These are phyloP conservation scores for Ips typographus DNA, from an alignment of 1,140 invertebrate species.

Conservation along the genomic window DNA sequence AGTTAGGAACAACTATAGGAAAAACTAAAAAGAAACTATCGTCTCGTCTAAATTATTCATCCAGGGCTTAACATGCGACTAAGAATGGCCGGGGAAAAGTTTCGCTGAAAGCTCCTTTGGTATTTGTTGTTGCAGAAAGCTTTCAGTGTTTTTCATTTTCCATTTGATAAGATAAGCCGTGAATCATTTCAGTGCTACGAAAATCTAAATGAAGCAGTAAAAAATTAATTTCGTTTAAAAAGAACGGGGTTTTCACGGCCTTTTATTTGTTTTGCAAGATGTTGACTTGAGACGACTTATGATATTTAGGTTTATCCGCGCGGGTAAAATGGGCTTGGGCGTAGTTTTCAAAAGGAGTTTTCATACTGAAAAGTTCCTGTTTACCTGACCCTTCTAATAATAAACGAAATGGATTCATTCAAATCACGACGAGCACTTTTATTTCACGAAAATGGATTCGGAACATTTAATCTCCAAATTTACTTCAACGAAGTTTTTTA, in stretches of 20 bases:
- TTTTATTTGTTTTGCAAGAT: background rate
- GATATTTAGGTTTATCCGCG: background rate
- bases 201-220: background rate
- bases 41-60: slow-evolving; percentile 14
- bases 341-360: background rate
- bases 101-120: slow-evolving; percentile 5
- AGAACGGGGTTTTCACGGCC: background rate
- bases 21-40: slow-evolving; percentile 10
- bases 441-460: slow-evolving; percentile 10
- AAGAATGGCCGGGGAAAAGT: slow-evolving; percentile 8
- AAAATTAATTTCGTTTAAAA: slow-evolving; percentile 5
- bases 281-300: no score
- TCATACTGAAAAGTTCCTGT: slow-evolving; percentile 1
- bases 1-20: slow-evolving; percentile 7
- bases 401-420: slow-evolving; percentile 14
- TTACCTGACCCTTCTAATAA: background rate
- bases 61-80: slow-evolving; percentile 17
- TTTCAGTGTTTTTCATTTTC: slow-evolving; percentile 10
- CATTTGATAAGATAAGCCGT: slow-evolving; percentile 2
- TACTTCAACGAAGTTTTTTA: background rate
- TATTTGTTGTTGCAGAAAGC: slow-evolving; percentile 7
- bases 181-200: background rate
- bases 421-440: slow-evolving; percentile 1
- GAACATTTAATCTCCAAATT: slow-evolving; percentile 11
- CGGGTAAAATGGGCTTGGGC: background rate